These are phyloP conservation scores for Erythrolamprus reginae DNA, from an alignment of 2,113 vertebrate genomes.

Conservation along the genomic window DNA sequence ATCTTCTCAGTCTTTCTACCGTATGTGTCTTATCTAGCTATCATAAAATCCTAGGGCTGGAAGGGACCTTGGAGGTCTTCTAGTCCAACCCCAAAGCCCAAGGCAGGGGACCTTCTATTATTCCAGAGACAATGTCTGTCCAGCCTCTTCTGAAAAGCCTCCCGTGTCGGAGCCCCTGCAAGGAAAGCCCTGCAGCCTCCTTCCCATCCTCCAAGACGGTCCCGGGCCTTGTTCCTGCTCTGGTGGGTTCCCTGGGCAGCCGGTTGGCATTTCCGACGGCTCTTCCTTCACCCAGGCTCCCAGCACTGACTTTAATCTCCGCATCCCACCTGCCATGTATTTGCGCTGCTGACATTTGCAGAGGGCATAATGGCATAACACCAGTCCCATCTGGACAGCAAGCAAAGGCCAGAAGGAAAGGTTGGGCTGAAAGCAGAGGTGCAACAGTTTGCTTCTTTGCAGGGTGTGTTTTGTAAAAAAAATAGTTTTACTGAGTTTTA, in stretches of 20 bases:
- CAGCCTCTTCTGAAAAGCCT: neutral
- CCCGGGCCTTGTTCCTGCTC: neutral
- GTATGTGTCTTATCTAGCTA: neutral
- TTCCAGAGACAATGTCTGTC: neutral
- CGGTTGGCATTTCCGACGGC: fast-evolving
- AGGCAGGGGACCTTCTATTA: neutral
- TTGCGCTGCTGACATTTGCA: neutral
- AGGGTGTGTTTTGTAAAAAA: no score
- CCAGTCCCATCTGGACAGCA: neutral
- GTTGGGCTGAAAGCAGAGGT: neutral
- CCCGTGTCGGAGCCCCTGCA: no score
- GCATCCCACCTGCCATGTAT: neutral
- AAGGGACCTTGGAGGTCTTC: neutral
- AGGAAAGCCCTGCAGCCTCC: neutral
- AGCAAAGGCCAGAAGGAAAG: neutral
- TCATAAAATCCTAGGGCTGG: neutral
- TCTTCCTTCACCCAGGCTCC: neutral
- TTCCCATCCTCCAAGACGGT: neutral
- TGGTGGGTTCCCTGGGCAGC: neutral
- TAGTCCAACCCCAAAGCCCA: neutral
- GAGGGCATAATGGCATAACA: neutral
- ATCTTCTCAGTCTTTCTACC: neutral
- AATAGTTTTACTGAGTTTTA: no score
- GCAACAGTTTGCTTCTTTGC: neutral
- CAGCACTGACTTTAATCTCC: neutral